Evolutionary conservation across 2,113 vertebrate genomes (phyloP).

Genomic region (Puntigrus tetrazona): DNA sequence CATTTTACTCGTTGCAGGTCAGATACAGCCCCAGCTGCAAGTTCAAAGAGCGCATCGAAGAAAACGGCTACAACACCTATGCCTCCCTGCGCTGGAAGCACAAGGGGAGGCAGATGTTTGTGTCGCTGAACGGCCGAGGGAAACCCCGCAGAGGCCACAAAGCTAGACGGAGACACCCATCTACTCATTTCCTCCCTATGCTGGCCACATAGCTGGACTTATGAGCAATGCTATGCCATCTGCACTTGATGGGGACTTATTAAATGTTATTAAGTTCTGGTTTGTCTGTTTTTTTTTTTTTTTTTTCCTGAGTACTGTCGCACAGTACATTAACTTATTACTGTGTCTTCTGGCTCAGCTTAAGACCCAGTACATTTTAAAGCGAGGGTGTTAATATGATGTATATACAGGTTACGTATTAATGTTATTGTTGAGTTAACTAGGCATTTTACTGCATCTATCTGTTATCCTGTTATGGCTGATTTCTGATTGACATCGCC

Average conservation of each 20-base stretch:
- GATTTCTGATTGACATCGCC: slow-evolving; percentile 10
- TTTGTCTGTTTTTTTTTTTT: slow-evolving; percentile 23
- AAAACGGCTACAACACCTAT: slow-evolving; percentile 94
- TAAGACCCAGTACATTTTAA: slow-evolving; percentile 57
- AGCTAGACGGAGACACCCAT: slow-evolving; percentile 82
- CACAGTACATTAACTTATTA: slow-evolving; percentile 77
- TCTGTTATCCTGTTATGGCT: slow-evolving; percentile 15
- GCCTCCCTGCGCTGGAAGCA: slow-evolving; percentile 86
- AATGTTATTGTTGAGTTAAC: slow-evolving; percentile 44
- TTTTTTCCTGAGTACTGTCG: slow-evolving; percentile 66
- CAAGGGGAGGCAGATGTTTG: slow-evolving; percentile 86
- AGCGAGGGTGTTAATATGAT: slow-evolving; percentile 55
- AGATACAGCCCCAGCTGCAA: slow-evolving; percentile 87
- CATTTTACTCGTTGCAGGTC: slow-evolving; percentile 70
- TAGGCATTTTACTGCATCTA: slow-evolving; percentile 18
- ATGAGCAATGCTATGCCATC: slow-evolving; percentile 46
- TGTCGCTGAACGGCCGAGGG: slow-evolving; percentile 84
- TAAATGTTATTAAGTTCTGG: slow-evolving; percentile 5
- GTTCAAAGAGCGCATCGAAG: slow-evolving; percentile 91
- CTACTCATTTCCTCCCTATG: slow-evolving; percentile 92
- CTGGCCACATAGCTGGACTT: slow-evolving; percentile 77
- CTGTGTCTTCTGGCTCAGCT: slow-evolving; percentile 49
- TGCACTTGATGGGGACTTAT: slow-evolving; percentile 67
- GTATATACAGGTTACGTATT: slow-evolving; percentile 40
- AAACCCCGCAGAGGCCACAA: slow-evolving; percentile 77